These are phyloP conservation scores for Ephialtes manifestator DNA, from an alignment of 2,888 invertebrate species.

Conservation along the genomic window DNA sequence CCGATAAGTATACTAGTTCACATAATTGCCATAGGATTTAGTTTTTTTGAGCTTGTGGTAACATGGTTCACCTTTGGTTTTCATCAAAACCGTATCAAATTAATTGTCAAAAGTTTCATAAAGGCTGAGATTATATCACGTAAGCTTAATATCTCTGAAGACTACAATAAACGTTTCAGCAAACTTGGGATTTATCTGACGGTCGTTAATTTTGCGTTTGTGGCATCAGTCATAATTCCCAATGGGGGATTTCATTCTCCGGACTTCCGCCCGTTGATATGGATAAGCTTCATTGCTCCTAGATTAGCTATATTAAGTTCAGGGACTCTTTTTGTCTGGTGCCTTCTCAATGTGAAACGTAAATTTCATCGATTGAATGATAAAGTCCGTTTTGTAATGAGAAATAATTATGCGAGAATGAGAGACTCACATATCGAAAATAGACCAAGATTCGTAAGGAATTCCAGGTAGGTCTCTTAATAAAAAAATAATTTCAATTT, in stretches of 20 bases:
- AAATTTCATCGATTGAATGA: conserved; percentile 18
- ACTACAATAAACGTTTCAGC: not conserved
- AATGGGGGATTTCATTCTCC: too few relatives aligned
- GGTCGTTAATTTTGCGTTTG: not conserved
- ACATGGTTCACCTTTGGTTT: conserved; percentile 38
- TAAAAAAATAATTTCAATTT: too few relatives aligned
- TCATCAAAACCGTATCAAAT: conserved; percentile 37
- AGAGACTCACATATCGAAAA: not conserved
- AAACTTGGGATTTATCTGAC: not conserved
- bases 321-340: conserved; percentile 25
- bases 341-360: not conserved
- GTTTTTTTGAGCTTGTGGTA: not conserved
- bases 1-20: conserved; percentile 34
- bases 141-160: not conserved
- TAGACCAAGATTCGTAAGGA: not conserved
- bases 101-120: conserved; percentile 21
- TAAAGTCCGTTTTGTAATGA: not conserved
- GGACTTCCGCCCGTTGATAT: not conserved
- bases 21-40: not conserved
- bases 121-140: conserved; percentile 16
- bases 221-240: too few relatives aligned
- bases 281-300: not conserved
- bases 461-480: conserved; percentile 12
- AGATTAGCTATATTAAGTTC: not conserved
- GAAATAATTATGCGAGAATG: not conserved